A percentile compares a stretch with the other conserved stretches of the same genome.
Evolutionary conservation across 2,113 vertebrate genomes (phyloP).

Genomic region (Lamprologus sp.): DNA sequence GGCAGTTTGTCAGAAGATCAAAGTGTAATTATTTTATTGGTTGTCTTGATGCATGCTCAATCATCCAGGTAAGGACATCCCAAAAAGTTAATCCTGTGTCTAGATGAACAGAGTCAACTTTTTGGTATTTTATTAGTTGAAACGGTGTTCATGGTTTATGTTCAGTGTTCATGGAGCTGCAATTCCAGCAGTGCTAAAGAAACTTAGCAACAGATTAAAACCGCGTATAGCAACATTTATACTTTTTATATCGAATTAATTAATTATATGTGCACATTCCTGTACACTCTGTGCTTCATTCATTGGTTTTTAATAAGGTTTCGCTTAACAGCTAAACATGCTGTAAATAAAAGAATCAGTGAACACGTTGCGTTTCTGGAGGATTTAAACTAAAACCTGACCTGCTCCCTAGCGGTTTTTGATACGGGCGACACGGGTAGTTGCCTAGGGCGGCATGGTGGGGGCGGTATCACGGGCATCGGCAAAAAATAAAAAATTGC

Average conservation of each 20-base stretch:
- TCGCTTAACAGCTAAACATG: not conserved
- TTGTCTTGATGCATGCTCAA: not conserved
- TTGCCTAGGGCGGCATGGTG: not conserved
- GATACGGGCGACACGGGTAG: rapidly evolving
- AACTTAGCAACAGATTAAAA: not conserved
- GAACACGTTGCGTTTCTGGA: not conserved
- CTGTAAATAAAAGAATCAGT: not conserved
- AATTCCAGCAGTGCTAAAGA: not conserved
- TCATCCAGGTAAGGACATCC: not conserved
- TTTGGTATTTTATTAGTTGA: not conserved
- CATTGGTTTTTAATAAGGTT: not conserved
- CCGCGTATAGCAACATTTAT: not conserved
- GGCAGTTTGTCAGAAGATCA: not conserved
- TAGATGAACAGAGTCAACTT: not conserved
- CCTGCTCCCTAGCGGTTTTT: not conserved
- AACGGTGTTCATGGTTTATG: not conserved
- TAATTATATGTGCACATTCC: not conserved
- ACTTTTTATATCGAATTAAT: not conserved
- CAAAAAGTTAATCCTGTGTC: not conserved
- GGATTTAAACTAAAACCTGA: not conserved
- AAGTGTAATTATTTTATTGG: not conserved
- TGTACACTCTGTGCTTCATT: not conserved
- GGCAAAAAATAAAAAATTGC: not conserved
- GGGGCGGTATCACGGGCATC: not conserved
- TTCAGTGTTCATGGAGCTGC: not conserved